phyloP scores from a whole-genome alignment of 2,888 invertebrate species.

The Dryobotodes eremita region DNA sequence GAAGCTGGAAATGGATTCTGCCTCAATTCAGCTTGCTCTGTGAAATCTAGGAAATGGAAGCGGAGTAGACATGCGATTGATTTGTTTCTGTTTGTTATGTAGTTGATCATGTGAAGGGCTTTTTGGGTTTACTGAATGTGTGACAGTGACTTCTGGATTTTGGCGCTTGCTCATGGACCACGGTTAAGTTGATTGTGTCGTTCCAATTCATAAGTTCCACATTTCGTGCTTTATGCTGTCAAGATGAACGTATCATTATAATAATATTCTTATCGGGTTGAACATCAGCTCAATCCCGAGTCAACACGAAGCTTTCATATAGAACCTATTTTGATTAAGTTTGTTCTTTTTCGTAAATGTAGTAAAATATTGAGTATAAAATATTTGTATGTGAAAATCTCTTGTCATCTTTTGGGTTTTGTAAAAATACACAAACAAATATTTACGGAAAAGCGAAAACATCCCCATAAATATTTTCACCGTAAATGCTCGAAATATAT shows the following conservation, averaged over 20 bases:
- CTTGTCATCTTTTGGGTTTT: neutral
- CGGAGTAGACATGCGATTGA: slow-evolving; percentile 38
- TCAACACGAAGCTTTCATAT: neutral
- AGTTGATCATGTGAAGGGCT: slow-evolving; percentile 11
- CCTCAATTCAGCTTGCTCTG: slow-evolving; percentile 54
- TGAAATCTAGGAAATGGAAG: slow-evolving; percentile 58
- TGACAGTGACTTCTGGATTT: neutral
- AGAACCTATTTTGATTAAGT: neutral
- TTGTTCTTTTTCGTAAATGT: neutral
- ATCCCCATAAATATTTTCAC: slow-evolving; percentile 24
- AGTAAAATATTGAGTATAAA: neutral
- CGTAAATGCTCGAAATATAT: slow-evolving; percentile 35
- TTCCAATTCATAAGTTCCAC: neutral
- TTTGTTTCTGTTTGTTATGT: slow-evolving; percentile 40
- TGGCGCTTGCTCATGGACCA: no score
- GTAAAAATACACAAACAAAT: slow-evolving; percentile 23
- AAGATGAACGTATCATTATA: neutral
- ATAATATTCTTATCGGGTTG: neutral
- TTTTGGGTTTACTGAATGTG: neutral
- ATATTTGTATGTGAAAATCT: neutral
- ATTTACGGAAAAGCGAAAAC: slow-evolving; percentile 22
- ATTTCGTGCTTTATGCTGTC: neutral
- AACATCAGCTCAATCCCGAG: neutral
- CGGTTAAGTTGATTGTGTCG: neutral
- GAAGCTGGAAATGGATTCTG: slow-evolving; percentile 70